These are phyloP conservation scores for Cataglyphis livida DNA, from an alignment of 2,888 invertebrate species.

Conservation along the genomic window DNA sequence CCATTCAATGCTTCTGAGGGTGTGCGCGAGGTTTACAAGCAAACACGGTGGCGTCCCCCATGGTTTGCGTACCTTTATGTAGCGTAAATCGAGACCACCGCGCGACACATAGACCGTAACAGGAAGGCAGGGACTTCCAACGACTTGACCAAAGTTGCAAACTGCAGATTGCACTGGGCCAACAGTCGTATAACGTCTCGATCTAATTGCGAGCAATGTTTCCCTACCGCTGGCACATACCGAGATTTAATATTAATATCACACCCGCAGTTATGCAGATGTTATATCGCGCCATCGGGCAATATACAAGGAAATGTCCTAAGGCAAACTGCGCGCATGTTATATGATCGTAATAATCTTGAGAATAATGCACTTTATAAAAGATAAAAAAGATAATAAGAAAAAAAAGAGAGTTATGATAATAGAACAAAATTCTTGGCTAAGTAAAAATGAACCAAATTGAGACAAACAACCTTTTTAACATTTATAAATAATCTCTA, in stretches of 20 bases:
- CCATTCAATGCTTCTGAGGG: constrained; percentile 36
- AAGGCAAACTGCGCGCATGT: not conserved
- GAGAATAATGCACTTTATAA: not conserved
- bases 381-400: not conserved
- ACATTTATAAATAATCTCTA: not conserved
- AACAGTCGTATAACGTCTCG: constrained; percentile 51
- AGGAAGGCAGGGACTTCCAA: constrained; percentile 57
- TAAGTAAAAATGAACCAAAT: not conserved
- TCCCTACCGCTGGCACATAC: constrained; percentile 29
- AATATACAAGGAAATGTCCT: constrained; percentile 1
- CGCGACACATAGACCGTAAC: constrained; percentile 20
- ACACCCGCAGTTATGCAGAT: constrained; percentile 53
- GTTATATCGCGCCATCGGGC: constrained; percentile 1
- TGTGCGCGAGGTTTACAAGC: constrained; percentile 26
- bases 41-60: constrained; percentile 32
- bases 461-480: not conserved
- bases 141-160: constrained; percentile 76
- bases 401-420: not conserved
- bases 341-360: not conserved
- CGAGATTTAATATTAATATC: constrained; percentile 65
- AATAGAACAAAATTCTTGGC: constrained; percentile 4
- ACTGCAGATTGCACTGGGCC: constrained; percentile 73
- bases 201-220: constrained; percentile 72
- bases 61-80: constrained; percentile 30
- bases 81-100: constrained; percentile 55